phyloP scores from a whole-genome alignment of 1,140 invertebrate genomes.

The Drosophila fuyamai region DNA sequence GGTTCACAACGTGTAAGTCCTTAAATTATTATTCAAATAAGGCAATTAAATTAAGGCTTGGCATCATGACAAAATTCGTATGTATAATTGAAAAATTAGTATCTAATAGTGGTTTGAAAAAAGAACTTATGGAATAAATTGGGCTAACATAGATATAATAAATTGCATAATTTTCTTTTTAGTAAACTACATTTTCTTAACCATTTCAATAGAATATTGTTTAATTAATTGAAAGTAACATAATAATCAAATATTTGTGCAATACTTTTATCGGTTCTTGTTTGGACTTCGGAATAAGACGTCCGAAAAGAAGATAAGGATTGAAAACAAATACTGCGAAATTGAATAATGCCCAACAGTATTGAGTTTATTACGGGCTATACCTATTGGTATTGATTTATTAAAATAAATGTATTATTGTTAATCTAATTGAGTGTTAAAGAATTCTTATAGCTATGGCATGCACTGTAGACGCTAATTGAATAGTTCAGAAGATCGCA shows the following conservation, averaged over 20 bases:
- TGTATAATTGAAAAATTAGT: neutral
- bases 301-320: neutral
- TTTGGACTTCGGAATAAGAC: constrained; percentile 21
- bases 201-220: neutral
- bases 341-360: too few species aligned
- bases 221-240: too few species aligned
- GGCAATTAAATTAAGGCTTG: neutral
- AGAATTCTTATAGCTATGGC: constrained; percentile 15
- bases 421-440: neutral
- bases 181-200: neutral
- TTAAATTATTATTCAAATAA: neutral
- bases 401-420: too few species aligned
- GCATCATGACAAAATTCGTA: neutral
- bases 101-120: neutral
- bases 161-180: neutral
- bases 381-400: too few species aligned
- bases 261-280: constrained; percentile 3
- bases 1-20: neutral
- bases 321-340: too few species aligned
- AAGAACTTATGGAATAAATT: constrained; percentile 4
- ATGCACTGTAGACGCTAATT: constrained; percentile 28
- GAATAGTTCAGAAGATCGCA: constrained; percentile 11
- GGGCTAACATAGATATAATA: neutral
- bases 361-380: too few species aligned
- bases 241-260: constrained; percentile 7